Base-by-base conservation (phyloP, 2,888 invertebrate genomes). In the Dinocampus coccinellae region DNA sequence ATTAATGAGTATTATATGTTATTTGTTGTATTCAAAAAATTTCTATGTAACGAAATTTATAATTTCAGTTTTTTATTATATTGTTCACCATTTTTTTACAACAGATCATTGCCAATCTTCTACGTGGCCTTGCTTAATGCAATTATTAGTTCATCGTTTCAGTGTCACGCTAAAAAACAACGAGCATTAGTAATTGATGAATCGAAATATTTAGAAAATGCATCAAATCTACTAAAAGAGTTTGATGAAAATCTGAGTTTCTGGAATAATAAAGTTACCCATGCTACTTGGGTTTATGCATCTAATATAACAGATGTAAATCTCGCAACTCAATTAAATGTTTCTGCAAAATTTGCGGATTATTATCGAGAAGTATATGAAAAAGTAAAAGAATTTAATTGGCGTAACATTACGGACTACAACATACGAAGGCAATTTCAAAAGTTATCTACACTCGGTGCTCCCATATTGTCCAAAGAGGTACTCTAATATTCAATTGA, bases 291-390 rank as follows among this genome's bases (percentile, higher is more conserved):
- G 95, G 90, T 89, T 0, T 95, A 95, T 82, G 92, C 92, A 0
- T 92, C 94, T 0, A 93, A 95, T 83, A 90, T 95, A 53, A 95
- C 93, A 0, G 92, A 93, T 65, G 91, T 91, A 70, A 95, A 93
- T 86, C 90, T 93, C 67, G 89, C 90, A 36, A 83, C 82, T 13
- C 90, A 91, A 85, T 88, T 91, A 79, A 80, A 82, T 42, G 85
- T 89, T 0, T 84, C 88, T 0, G 79, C 87, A 0, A 86, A 88
- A 70, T 83, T 85, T 9, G 89, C 90, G 0, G 89, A 90, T 72
- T 90, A 90, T 80, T 89, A 90, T 69, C 94, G 94, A 80, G 87
- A 90, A 77, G 89, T 91, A 42, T 93, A 93, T 92, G 89, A 90
- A 73, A 91, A 92, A 81, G 91, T 92, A 0, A 91, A 90, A 55